A percentile compares a stretch with the other conserved stretches of the same genome.
phyloP scores from a whole-genome alignment of 2,888 invertebrate genomes.

The Neoitamus cyanurus region DNA sequence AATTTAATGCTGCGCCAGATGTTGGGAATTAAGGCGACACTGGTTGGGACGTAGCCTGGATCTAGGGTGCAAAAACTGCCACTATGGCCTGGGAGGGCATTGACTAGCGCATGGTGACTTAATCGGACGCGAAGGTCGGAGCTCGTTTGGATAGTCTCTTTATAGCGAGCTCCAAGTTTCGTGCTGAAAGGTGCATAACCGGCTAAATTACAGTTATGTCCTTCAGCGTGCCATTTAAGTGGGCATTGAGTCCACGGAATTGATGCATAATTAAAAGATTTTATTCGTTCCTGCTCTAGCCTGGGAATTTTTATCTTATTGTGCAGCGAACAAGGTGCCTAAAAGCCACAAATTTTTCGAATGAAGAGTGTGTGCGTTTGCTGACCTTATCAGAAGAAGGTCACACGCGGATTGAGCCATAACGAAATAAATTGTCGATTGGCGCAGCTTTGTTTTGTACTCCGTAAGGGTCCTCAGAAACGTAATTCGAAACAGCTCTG shows the following conservation, averaged over 20 bases:
- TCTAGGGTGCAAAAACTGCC: conserved; percentile 2
- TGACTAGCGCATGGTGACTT: conserved; percentile 10
- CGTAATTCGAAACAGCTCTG: neutral
- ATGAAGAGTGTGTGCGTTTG: neutral
- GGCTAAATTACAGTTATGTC: conserved; percentile 26
- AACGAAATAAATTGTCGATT: conserved; percentile 18
- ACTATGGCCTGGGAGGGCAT: conserved; percentile 32
- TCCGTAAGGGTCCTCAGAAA: neutral
- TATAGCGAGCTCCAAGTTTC: neutral
- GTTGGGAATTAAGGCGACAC: neutral
- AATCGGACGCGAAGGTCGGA: conserved; percentile 12
- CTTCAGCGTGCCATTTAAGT: conserved; percentile 26
- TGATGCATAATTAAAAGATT: conserved; percentile 14
- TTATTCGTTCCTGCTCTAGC: conserved; percentile 25
- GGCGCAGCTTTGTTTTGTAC: neutral
- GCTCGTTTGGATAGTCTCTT: neutral
- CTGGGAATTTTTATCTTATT: neutral
- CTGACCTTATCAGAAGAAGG: neutral
- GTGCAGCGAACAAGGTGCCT: neutral
- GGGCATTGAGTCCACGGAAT: neutral
- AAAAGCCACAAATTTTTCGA: neutral
- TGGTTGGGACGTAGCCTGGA: neutral
- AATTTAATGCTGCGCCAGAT: neutral
- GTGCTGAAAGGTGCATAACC: neutral
- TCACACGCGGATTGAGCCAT: neutral